phyloP scores from a whole-genome alignment of 2,113 vertebrate genomes.

The Grammomys dolichurus region DNA sequence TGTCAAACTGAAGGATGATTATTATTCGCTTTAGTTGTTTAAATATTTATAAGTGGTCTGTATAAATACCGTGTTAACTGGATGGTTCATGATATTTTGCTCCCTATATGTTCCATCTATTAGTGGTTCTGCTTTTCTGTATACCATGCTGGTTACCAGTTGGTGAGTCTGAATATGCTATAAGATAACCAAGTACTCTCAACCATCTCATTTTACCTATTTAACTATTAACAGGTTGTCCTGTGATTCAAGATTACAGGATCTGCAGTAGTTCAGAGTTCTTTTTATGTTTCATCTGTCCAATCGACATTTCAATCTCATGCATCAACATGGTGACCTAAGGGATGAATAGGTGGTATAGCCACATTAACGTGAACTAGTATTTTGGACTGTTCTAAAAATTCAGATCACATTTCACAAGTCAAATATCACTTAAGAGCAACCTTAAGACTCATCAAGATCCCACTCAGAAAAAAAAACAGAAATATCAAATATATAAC shows the following conservation, averaged over 20 bases:
- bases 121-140: not conserved
- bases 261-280: not conserved
- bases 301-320: not conserved
- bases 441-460: constrained; percentile 20
- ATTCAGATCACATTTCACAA: not conserved
- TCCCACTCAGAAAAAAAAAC: not conserved
- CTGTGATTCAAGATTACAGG: not conserved
- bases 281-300: not conserved
- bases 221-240: not conserved
- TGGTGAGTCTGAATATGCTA: not conserved
- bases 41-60: not conserved
- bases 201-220: not conserved
- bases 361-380: not conserved
- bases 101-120: not conserved
- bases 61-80: not conserved
- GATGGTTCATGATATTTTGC: not conserved
- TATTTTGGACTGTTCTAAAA: not conserved
- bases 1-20: not conserved
- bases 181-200: not conserved
- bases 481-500: not conserved
- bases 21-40: not conserved
- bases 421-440: constrained; percentile 28
- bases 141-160: not conserved
- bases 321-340: not conserved
- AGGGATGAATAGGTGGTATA: not conserved